Evolutionary conservation across 2,888 invertebrate genomes (phyloP), one percentile per base, ranked within the genome.

Genomic region (Agrenia bidenticulata): DNA sequence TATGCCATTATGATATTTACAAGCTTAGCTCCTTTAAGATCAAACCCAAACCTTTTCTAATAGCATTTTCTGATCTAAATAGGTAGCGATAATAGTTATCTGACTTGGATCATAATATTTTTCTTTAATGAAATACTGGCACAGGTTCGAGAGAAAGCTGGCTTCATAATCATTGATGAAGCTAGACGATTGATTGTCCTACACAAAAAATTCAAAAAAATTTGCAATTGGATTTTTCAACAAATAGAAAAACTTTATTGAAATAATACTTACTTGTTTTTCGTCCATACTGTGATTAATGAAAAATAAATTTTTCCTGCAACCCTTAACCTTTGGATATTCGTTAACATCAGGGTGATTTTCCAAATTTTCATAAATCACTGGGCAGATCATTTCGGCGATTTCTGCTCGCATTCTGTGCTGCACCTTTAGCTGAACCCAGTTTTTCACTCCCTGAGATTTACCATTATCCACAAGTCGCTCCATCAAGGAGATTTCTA

Each of bases 401-500:
- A 89, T 85, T 76, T 85, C 84, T 0, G 86, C 85, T 19, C 89
- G 81, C 92, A 92, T 92, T 55, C 92, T 82, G 74, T 90, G 87
- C 77, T 94, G 94, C 0, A 83, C 83, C 17, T 83, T 81, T 0
- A 92, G 50, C 15, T 39, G 39, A 7, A 39, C n/a, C n/a, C n/a
- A n/a, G n/a, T n/a, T n/a, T n/a, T n/a, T n/a, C n/a, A n/a, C 17
- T 13, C 27, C 9, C 49, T 17, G 1, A 26, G 37, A 15, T 17
- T 49, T 9, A 45, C 15, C 19, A n/a, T 15, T 9, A 19, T 5
- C 45, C 15, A 45, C 15, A 45, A 15, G 26, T 66, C 92, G 83
- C 77, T 93, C 92, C 80, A 93, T 92, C 7, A 93, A 82, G 0
- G 92, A 92, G 55, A 91, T 82, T 66, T 90, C 89, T 64, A 92